A percentile compares a stretch with the other conserved stretches of the same genome.
Evolutionary conservation across 1,140 invertebrate genomes (phyloP).

Genomic region (Lepidurus packardi): DNA sequence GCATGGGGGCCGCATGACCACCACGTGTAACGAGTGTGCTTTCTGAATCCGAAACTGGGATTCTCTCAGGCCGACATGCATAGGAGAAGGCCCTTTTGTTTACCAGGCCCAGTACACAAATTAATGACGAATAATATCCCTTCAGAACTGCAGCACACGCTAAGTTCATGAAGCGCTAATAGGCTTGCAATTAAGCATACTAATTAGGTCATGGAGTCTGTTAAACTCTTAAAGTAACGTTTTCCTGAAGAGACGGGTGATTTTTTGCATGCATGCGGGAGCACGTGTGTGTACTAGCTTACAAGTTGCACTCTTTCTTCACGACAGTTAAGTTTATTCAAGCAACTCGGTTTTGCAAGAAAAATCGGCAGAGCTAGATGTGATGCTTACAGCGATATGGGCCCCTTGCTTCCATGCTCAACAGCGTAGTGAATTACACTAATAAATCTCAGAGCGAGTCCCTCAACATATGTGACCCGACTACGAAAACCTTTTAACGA

Average conservation of each 20-base stretch:
- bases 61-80: not conserved
- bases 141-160: not conserved
- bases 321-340: no score
- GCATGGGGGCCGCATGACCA: not conserved
- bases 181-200: not conserved
- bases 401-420: not conserved
- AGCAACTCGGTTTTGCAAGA: not conserved
- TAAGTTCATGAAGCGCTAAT: not conserved
- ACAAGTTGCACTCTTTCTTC: no score
- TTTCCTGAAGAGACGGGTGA: not conserved
- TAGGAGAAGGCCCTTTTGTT: no score
- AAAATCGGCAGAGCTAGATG: not conserved
- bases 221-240: not conserved
- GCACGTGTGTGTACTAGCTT: no score
- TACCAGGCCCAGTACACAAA: no score
- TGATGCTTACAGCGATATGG: not conserved
- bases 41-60: not conserved
- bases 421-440: not conserved
- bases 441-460: not conserved
- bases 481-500: no score
- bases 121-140: not conserved
- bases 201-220: not conserved
- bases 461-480: not conserved
- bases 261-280: not conserved
- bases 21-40: not conserved